Percentiles rank a stretch among this genome's conserved stretches.
Conservation (phyloP, 2,113 vertebrate species). For the Saimiri boliviensis region DNA sequence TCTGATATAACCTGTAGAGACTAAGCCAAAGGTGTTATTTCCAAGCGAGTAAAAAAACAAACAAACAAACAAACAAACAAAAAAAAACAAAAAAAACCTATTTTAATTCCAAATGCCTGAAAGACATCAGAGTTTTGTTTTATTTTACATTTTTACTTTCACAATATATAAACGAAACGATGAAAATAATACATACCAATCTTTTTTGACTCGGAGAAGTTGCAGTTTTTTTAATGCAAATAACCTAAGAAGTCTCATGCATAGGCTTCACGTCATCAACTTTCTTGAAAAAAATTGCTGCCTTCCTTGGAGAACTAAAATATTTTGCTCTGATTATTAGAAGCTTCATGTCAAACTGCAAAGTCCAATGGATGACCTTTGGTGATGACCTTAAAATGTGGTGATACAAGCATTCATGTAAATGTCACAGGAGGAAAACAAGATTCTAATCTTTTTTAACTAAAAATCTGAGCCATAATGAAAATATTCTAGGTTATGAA, state of each 20-base stretch:
- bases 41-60: neutral
- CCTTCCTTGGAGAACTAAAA: neutral
- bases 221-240: neutral
- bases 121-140: neutral
- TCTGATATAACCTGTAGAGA: neutral
- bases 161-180: neutral
- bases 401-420: neutral
- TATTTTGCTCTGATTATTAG: neutral
- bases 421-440: neutral
- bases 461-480: neutral
- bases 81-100: neutral
- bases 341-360: neutral
- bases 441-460: neutral
- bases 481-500: neutral
- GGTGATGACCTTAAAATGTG: neutral
- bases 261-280: neutral
- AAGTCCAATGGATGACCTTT: neutral
- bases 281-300: neutral
- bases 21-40: neutral
- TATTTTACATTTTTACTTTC: neutral
- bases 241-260: neutral
- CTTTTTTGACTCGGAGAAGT: neutral
- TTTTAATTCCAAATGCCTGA: conserved; percentile 34
- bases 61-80: no score
- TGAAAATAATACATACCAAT: neutral